Percentiles rank a stretch among this genome's conserved stretches.
These are phyloP conservation scores for Leptinotarsa texana DNA, from an alignment of 1,140 invertebrate species.

Conservation along the genomic window DNA sequence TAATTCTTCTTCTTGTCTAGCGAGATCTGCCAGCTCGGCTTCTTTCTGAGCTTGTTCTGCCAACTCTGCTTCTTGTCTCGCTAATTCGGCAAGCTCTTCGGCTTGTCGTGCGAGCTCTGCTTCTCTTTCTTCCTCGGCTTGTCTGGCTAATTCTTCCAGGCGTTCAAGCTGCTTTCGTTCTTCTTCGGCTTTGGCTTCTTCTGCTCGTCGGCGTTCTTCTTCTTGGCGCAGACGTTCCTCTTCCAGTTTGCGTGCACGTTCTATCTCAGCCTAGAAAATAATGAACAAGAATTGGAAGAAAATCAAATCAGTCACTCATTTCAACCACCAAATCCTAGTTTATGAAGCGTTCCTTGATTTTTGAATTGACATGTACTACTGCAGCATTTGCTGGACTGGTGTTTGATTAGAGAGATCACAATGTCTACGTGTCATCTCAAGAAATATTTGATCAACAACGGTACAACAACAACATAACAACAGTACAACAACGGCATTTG, in stretches of 20 bases:
- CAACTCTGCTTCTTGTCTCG: conserved; percentile 62
- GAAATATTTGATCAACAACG: too few species aligned
- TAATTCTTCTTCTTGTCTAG: conserved; percentile 61
- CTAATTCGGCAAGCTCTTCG: conserved; percentile 63
- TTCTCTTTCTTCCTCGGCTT: conserved; percentile 64
- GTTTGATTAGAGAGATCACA: too few species aligned
- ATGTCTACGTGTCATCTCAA: too few species aligned
- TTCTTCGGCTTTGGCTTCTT: conserved; percentile 62
- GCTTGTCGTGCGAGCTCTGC: conserved; percentile 58
- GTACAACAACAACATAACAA: too few species aligned
- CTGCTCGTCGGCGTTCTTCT: conserved; percentile 58
- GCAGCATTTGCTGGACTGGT: too few species aligned
- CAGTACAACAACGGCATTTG: too few species aligned
- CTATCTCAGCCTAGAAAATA: conserved; percentile 55
- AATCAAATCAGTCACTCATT: too few species aligned
- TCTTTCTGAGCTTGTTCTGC: conserved; percentile 63
- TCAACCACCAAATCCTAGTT: too few species aligned
- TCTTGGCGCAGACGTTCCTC: conserved; percentile 60
- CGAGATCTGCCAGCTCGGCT: conserved; percentile 56
- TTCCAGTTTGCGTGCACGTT: conserved; percentile 48
- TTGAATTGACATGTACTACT: too few species aligned
- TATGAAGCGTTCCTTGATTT: too few species aligned
- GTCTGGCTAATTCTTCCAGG: conserved; percentile 53
- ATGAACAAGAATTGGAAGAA: conserved; percentile 13
- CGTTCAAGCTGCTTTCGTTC: conserved; percentile 56